Conservation (phyloP, 2,888 invertebrate species). For the Himalopsyche kuldschensis region DNA sequence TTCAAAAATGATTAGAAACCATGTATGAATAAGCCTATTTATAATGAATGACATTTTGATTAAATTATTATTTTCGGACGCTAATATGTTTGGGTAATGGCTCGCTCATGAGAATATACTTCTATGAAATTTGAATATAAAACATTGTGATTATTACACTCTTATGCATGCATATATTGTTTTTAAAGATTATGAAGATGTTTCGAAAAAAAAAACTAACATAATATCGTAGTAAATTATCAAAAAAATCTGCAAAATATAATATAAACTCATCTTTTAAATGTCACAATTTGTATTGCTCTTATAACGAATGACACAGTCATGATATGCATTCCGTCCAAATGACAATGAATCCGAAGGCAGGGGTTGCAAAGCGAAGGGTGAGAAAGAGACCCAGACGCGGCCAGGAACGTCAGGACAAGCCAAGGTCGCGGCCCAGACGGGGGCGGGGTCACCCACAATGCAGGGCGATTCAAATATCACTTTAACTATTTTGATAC, state of each 20-base stretch:
- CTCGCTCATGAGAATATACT: no score
- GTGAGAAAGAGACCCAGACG: neutral
- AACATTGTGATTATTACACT: no score
- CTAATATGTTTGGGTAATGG: no score
- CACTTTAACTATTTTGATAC: neutral
- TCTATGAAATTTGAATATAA: no score
- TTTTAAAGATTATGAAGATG: no score
- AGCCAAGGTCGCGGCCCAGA: conserved; percentile 14
- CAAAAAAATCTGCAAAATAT: neutral
- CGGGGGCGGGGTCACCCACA: conserved; percentile 7
- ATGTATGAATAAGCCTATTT: no score
- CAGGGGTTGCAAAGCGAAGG: neutral
- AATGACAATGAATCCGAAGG: neutral
- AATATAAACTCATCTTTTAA: neutral
- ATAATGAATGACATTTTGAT: no score
- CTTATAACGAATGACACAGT: neutral
- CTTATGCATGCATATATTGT: no score
- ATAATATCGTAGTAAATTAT: neutral
- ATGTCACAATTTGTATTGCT: neutral
- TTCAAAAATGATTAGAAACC: no score
- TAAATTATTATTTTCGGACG: no score
- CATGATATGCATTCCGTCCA: neutral
- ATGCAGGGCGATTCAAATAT: neutral
- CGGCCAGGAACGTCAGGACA: neutral
- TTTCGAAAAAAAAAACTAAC: no score